Percentiles rank a stretch among this genome's conserved stretches.
Evolutionary conservation across 2,113 vertebrate genomes (phyloP).

Genomic region (Chascanopsetta lugubris): DNA sequence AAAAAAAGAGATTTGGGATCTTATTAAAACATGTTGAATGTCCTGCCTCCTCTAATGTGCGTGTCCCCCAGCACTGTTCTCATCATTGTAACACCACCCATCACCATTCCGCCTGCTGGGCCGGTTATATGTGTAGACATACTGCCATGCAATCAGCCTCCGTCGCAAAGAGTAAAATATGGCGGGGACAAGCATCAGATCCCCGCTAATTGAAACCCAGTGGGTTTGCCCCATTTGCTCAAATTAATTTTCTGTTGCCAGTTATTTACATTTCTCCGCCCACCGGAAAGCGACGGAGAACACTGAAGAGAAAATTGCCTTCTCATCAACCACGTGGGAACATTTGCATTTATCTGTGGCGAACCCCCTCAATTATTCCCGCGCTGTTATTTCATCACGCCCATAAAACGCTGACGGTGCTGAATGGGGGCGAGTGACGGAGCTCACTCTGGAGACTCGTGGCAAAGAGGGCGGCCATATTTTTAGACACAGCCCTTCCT

Average conservation of each 20-base stretch:
- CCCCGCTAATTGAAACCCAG: conserved; percentile 21
- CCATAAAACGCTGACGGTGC: neutral
- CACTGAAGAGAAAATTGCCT: neutral
- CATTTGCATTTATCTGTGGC: neutral
- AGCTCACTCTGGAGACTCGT: neutral
- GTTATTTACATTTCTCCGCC: conserved; percentile 36
- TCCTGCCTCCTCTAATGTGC: neutral
- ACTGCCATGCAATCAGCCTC: conserved; percentile 20
- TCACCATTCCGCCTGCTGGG: neutral
- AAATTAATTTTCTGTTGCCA: conserved; percentile 32
- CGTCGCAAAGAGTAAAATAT: conserved; percentile 5
- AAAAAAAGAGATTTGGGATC: neutral
- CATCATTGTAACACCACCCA: conserved; percentile 1
- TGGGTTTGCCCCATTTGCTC: conserved; percentile 31
- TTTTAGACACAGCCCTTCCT: conserved; percentile 54
- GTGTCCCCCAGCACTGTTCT: conserved; percentile 1
- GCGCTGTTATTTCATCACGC: neutral
- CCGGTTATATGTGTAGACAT: conserved; percentile 16
- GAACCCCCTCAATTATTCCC: neutral
- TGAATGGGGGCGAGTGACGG: neutral
- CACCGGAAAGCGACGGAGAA: neutral
- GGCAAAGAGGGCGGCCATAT: conserved; percentile 30
- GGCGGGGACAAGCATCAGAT: conserved; percentile 12
- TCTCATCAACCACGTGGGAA: neutral
- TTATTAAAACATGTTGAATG: conserved; percentile 17